A percentile compares a stretch with the other conserved stretches of the same genome.
These are phyloP conservation scores for Himalopsyche anomala DNA, from an alignment of 2,888 invertebrate genomes.

Conservation along the genomic window DNA sequence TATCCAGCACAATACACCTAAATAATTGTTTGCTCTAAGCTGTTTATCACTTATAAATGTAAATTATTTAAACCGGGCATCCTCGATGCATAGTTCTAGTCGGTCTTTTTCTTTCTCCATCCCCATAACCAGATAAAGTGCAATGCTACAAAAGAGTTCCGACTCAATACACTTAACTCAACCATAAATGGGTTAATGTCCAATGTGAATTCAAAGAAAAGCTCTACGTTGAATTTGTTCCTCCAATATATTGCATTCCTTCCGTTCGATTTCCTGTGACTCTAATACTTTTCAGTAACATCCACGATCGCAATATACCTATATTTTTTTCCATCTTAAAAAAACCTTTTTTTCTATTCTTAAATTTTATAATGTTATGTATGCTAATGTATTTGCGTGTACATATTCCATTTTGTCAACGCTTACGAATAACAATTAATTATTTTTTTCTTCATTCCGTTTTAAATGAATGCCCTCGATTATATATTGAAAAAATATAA, in stretches of 20 bases:
- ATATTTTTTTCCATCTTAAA: no score
- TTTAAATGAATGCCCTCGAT: no score
- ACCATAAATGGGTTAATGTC: slow-evolving; percentile 20
- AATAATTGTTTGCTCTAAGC: no score
- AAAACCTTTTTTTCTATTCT: no score
- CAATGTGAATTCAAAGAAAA: slow-evolving; percentile 28
- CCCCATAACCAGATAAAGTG: background rate
- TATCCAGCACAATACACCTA: no score
- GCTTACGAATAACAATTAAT: no score
- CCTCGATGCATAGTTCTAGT: background rate
- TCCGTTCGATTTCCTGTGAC: slow-evolving; percentile 16
- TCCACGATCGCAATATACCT: background rate
- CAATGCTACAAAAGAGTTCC: background rate
- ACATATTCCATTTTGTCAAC: no score
- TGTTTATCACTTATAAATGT: no score
- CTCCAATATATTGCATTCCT: slow-evolving; percentile 7
- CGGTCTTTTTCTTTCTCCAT: background rate
- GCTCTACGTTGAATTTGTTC: slow-evolving; percentile 12
- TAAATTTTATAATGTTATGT: no score
- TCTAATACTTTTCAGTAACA: slow-evolving; percentile 18
- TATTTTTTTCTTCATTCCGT: no score
- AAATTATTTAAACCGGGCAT: background rate
- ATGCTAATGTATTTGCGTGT: no score
- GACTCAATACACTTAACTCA: slow-evolving; percentile 18
- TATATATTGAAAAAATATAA: no score